Evolutionary conservation across 2,797 vertebrate genomes (phyloP).

Genomic region (Arrhamphus sclerolepis): DNA sequence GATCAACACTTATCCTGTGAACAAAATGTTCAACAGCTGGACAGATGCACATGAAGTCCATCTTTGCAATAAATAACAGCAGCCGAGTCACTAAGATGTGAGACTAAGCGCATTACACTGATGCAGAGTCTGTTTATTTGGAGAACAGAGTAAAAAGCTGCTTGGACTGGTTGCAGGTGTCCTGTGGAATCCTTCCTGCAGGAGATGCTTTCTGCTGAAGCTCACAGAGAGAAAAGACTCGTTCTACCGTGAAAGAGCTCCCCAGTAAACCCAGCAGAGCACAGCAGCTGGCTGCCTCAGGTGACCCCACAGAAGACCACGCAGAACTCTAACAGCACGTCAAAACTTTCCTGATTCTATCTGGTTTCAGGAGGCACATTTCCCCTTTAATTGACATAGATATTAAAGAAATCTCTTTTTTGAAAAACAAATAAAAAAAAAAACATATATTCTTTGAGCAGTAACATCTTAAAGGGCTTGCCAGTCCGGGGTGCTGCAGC

Average conservation of each 20-base stretch:
- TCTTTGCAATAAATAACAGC: too few relatives aligned
- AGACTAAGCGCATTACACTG: too few relatives aligned
- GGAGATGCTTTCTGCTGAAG: constrained; percentile 89
- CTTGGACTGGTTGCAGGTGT: constrained; percentile 81
- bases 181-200: constrained; percentile 97
- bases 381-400: too few relatives aligned
- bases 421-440: too few relatives aligned
- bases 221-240: constrained; percentile 87
- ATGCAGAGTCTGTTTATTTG: neutral
- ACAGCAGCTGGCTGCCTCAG: constrained; percentile 95
- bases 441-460: neutral
- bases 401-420: too few relatives aligned
- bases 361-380: too few relatives aligned
- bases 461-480: neutral
- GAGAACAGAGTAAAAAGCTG: neutral
- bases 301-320: constrained; percentile 62
- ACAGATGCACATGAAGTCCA: too few relatives aligned
- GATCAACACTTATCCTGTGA: too few relatives aligned
- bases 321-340: neutral
- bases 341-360: too few relatives aligned
- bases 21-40: too few relatives aligned
- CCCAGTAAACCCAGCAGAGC: constrained; percentile 87
- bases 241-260: constrained; percentile 84
- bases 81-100: too few relatives aligned
- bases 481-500: neutral